Conservation (phyloP, 2,888 invertebrate genomes). For the Lepidonotus clava region DNA sequence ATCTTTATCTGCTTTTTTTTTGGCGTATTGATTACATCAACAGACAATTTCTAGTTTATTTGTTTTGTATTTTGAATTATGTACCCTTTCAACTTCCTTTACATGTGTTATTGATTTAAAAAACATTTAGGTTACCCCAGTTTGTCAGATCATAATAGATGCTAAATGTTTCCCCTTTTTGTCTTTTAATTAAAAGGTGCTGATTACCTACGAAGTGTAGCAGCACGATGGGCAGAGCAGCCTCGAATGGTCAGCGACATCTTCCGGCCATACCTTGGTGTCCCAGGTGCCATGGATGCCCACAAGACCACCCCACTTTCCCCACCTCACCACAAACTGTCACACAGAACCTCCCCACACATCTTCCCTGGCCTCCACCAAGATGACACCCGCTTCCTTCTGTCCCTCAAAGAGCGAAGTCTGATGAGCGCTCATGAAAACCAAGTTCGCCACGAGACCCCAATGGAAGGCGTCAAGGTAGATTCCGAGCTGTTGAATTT, state of each 20-base stretch:
- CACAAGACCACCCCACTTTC: not conserved
- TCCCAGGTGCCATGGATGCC: constrained; percentile 21
- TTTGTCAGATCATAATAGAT: not conserved
- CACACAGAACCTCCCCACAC: not conserved
- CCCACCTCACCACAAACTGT: not conserved
- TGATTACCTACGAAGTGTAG: constrained; percentile 47
- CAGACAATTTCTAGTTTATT: too few species aligned
- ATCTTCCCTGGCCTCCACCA: constrained; percentile 14
- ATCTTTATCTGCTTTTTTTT: too few species aligned
- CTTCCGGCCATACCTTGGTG: constrained; percentile 51
- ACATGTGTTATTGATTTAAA: too few species aligned
- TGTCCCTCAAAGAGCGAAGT: constrained; percentile 30
- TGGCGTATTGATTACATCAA: too few species aligned
- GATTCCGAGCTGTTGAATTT: constrained; percentile 19
- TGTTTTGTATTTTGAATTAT: too few species aligned
- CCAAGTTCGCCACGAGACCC: not conserved
- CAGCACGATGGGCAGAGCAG: constrained; percentile 42
- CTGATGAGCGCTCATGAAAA: not conserved
- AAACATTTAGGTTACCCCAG: too few species aligned
- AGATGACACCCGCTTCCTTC: not conserved
- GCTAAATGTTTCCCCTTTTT: not conserved
- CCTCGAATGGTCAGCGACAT: constrained; percentile 12
- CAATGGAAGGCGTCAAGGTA: constrained; percentile 20
- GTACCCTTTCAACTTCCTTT: too few species aligned
- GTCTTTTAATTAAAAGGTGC: constrained; percentile 18